A percentile compares a stretch with the other conserved stretches of the same genome.
Conservation (phyloP, 2,797 vertebrate species). For the Gephyroberyx darwinii region DNA sequence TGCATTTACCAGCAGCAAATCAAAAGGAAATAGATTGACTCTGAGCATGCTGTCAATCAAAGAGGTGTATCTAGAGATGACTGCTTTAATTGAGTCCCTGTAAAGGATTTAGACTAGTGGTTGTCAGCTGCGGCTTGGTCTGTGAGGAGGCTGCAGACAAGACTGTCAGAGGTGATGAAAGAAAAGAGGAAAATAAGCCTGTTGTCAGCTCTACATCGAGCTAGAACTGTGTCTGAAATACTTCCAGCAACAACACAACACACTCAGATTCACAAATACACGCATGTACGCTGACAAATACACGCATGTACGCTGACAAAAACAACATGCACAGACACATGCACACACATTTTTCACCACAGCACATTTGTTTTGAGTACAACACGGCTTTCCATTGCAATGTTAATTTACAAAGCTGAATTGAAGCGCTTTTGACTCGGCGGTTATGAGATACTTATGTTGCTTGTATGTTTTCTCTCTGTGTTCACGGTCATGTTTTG, state of each 20-base stretch:
- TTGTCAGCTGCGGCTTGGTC: neutral
- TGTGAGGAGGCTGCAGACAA: neutral
- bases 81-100: neutral
- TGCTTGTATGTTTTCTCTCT: conserved; percentile 10
- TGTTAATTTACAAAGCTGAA: too few relatives aligned
- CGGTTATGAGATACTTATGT: too few relatives aligned
- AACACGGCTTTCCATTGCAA: too few relatives aligned
- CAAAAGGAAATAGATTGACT: too few relatives aligned
- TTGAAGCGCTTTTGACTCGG: too few relatives aligned
- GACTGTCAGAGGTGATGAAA: conserved; percentile 5
- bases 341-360: too few relatives aligned
- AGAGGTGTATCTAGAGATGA: neutral
- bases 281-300: neutral
- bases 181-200: neutral
- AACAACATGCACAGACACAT: too few relatives aligned
- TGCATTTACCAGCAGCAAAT: too few relatives aligned
- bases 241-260: neutral
- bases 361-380: too few relatives aligned
- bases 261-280: too few relatives aligned
- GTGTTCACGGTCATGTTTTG: neutral
- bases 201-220: too few relatives aligned
- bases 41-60: neutral
- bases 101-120: neutral
- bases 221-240: neutral
- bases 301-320: neutral